These are phyloP conservation scores for Trissonchulus latispiculum DNA, from an alignment of 2,888 invertebrate species.

Conservation along the genomic window DNA sequence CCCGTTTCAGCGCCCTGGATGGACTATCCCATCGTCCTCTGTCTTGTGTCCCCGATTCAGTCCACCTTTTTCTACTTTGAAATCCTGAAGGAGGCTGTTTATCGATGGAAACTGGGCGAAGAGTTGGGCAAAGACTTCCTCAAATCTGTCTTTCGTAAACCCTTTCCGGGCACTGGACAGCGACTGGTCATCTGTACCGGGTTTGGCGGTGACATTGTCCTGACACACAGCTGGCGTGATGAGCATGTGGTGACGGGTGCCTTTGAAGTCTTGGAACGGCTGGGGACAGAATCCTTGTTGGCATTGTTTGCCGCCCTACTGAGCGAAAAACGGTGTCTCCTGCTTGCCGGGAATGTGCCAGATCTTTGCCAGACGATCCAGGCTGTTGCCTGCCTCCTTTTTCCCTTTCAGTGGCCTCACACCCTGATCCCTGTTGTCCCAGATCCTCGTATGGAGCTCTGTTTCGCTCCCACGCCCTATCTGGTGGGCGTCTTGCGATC, in stretches of 20 bases:
- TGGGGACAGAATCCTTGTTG: constrained; percentile 9
- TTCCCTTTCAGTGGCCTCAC: constrained; percentile 72
- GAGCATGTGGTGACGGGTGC: background rate
- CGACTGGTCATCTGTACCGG: constrained; percentile 13
- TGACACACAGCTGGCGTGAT: background rate
- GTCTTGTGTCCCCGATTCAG: constrained; percentile 6
- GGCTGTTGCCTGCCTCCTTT: background rate
- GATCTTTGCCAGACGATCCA: background rate
- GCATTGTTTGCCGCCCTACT: constrained; percentile 17
- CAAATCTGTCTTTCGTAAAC: constrained; percentile 2
- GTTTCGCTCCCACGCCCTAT: constrained; percentile 65
- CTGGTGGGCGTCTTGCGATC: constrained; percentile 52
- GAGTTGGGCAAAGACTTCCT: constrained; percentile 13
- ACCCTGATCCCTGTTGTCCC: constrained; percentile 68
- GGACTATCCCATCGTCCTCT: constrained; percentile 15
- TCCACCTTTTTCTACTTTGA: constrained; percentile 9
- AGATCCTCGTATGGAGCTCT: constrained; percentile 54
- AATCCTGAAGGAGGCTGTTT: background rate
- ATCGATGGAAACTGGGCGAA: background rate
- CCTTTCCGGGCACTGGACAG: background rate
- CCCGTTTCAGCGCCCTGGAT: background rate
- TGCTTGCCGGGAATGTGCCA: constrained; percentile 15
- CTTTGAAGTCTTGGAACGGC: background rate
- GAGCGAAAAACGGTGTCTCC: constrained; percentile 19
- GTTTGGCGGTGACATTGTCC: constrained; percentile 4